These are phyloP conservation scores for Nestor notabilis DNA, from an alignment of 2,113 vertebrate genomes.

Conservation along the genomic window DNA sequence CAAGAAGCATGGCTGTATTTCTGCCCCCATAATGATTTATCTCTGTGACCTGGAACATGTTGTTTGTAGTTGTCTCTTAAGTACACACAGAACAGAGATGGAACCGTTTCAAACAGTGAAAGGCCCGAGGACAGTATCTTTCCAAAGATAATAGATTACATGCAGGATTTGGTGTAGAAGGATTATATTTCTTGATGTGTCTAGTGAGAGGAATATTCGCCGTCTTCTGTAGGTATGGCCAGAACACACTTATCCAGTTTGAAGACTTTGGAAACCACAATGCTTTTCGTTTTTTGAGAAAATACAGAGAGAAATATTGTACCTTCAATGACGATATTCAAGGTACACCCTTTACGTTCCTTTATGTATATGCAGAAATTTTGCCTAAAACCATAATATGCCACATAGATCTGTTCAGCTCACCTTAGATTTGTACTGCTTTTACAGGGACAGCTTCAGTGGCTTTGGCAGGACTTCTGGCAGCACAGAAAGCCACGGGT, in stretches of 20 bases:
- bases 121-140: neutral
- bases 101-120: neutral
- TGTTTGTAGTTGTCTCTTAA: neutral
- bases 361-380: accelerated
- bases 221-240: conserved; percentile 78
- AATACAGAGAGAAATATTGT: conserved; percentile 94
- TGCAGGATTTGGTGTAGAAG: neutral
- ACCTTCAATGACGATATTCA: conserved; percentile 99
- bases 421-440: neutral
- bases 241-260: conserved; percentile 94
- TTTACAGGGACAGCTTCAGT: conserved; percentile 90
- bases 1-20: accelerated
- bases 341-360: conserved; percentile 71
- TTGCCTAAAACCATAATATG: neutral
- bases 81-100: accelerated
- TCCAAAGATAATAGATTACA: accelerated
- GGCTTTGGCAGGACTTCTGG: conserved; percentile 91
- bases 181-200: neutral
- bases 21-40: neutral
- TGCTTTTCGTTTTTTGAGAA: conserved; percentile 92
- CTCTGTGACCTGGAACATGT: neutral
- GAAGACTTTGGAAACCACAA: conserved; percentile 99
- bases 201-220: neutral
- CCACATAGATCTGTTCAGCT: neutral
- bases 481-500: conserved; percentile 83